These are phyloP conservation scores for Polyploca ridens DNA, from an alignment of 2,888 invertebrate genomes.

Conservation along the genomic window DNA sequence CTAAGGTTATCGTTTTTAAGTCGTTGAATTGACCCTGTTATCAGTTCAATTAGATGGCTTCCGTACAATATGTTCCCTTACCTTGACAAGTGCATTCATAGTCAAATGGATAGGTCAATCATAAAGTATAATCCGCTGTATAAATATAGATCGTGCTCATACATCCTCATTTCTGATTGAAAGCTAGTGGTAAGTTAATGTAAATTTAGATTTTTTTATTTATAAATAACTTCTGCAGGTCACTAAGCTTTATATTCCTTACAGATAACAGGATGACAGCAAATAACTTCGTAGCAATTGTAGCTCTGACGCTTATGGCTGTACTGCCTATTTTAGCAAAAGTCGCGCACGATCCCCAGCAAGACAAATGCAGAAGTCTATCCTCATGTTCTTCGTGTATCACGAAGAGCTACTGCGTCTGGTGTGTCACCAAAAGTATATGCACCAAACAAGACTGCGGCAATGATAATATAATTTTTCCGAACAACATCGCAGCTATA, in stretches of 20 bases:
- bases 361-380: conserved; percentile 42
- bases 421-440: conserved; percentile 71
- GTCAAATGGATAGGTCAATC: background rate
- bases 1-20: conserved; percentile 7
- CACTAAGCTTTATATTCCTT: background rate
- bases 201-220: background rate
- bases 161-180: conserved; percentile 18
- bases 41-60: background rate
- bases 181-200: conserved; percentile 17
- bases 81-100: conserved; percentile 6
- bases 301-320: conserved; percentile 25
- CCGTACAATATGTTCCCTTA: conserved; percentile 1
- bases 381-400: conserved; percentile 62
- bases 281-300: conserved; percentile 21
- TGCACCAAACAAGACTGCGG: conserved; percentile 69
- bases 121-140: background rate
- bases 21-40: background rate
- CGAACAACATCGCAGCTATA: conserved; percentile 54
- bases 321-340: conserved; percentile 10
- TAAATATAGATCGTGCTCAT: background rate
- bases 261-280: conserved; percentile 12
- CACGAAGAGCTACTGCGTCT: conserved; percentile 55
- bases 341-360: conserved; percentile 23
- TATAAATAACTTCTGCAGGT: background rate
- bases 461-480: conserved; percentile 70